phyloP scores from a whole-genome alignment of 1,140 invertebrate genomes.

The Copidosoma floridanum region DNA sequence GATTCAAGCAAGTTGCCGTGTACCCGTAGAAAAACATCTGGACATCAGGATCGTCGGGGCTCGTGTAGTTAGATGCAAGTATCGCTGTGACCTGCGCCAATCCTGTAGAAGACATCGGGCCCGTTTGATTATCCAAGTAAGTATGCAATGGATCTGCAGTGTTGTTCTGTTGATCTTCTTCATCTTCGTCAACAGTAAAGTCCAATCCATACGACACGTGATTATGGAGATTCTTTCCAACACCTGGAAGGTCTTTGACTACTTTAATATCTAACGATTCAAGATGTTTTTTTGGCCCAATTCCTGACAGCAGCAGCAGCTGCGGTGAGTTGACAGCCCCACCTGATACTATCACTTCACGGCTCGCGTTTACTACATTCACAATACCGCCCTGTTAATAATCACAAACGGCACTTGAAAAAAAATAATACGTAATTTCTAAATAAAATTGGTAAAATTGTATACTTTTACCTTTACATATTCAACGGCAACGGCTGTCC shows the following conservation, averaged over 20 bases:
- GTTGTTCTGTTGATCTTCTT: conserved; percentile 7
- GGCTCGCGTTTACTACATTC: conserved; percentile 45
- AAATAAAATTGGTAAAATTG: too few relatives aligned
- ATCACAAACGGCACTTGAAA: too few relatives aligned
- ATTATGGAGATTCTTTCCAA: conserved; percentile 61
- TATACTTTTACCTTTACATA: conserved; percentile 29
- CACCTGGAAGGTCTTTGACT: conserved; percentile 55
- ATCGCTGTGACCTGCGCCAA: conserved; percentile 62
- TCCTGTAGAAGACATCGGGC: conserved; percentile 75
- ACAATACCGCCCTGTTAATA: conserved; percentile 51
- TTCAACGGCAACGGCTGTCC: conserved; percentile 35
- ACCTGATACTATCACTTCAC: conserved; percentile 51
- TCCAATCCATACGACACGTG: conserved; percentile 44
- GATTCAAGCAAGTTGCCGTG: conserved; percentile 42
- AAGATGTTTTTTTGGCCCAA: conserved; percentile 59
- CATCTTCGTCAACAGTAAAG: conserved; percentile 29
- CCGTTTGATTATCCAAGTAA: conserved; percentile 61
- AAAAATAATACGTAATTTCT: too few relatives aligned
- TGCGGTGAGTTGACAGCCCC: conserved; percentile 55
- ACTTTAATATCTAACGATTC: conserved; percentile 39
- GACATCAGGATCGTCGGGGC: conserved; percentile 50
- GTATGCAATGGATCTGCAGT: background rate
- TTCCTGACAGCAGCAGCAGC: conserved; percentile 60
- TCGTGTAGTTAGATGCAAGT: conserved; percentile 60
- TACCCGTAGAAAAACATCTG: conserved; percentile 56